Percentiles rank a stretch among this genome's conserved stretches.
These are phyloP conservation scores for Brachionus rotundiformis DNA, from an alignment of 1,140 invertebrate species.

Conservation along the genomic window DNA sequence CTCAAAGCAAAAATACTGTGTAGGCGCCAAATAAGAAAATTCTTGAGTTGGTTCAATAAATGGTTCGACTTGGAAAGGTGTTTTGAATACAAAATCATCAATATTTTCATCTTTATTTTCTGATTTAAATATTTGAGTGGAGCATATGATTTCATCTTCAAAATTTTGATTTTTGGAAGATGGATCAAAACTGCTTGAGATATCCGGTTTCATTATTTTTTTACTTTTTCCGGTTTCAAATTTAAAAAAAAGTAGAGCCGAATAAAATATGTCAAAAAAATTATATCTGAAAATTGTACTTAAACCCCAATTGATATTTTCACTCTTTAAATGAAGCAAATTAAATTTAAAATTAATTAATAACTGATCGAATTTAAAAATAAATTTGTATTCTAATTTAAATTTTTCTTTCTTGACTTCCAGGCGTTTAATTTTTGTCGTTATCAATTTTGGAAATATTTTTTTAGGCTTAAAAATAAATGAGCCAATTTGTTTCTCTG, in stretches of 20 bases:
- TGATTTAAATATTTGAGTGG: neutral
- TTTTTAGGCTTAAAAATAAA: neutral
- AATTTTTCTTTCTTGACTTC: neutral
- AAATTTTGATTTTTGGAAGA: neutral
- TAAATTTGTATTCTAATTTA: neutral
- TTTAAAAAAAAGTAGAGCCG: neutral
- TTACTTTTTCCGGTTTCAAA: neutral
- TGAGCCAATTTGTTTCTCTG: neutral
- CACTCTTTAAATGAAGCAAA: neutral
- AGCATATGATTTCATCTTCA: neutral
- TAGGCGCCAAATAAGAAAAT: neutral
- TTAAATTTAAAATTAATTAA: neutral
- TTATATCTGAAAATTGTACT: neutral
- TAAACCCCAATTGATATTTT: neutral
- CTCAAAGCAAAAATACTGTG: neutral
- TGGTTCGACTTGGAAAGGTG: neutral
- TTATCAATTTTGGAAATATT: neutral
- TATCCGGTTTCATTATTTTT: neutral
- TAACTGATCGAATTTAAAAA: neutral
- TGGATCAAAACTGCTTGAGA: neutral
- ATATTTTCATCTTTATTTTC: neutral
- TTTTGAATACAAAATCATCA: slow-evolving; percentile 4
- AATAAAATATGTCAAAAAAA: neutral
- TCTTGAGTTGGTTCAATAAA: slow-evolving; percentile 13
- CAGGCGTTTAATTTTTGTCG: neutral